Conservation (phyloP, 2,113 vertebrate species). For the Triplophysa siluroides region DNA sequence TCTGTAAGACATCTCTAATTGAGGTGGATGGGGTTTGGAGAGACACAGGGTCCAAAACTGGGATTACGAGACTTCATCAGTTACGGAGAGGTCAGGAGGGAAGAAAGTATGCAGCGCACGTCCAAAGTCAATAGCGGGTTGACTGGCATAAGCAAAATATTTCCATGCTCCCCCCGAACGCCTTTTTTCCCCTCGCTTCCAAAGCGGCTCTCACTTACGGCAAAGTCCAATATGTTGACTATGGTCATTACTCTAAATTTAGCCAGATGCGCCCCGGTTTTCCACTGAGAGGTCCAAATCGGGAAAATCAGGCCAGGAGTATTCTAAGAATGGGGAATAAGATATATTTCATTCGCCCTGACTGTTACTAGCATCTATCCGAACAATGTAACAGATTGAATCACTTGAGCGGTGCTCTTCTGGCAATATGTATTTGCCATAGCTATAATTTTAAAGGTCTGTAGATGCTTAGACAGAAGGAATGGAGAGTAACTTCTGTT, state of each 20-base stretch:
- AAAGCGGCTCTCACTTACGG: slow-evolving; percentile 38
- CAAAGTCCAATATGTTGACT: slow-evolving; percentile 52
- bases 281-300: slow-evolving; percentile 64
- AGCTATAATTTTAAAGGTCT: slow-evolving; percentile 45
- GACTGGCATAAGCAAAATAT: slow-evolving; percentile 52
- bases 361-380: slow-evolving; percentile 59
- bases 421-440: slow-evolving; percentile 50
- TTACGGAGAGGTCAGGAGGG: slow-evolving; percentile 40
- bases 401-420: slow-evolving; percentile 46
- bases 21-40: slow-evolving; percentile 39
- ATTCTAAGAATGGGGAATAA: slow-evolving; percentile 59
- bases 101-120: slow-evolving; percentile 53
- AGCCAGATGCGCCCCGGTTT: slow-evolving; percentile 57
- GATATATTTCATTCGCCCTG: slow-evolving; percentile 59
- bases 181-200: slow-evolving; percentile 54
- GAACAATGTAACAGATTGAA: slow-evolving; percentile 54
- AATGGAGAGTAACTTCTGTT: slow-evolving; percentile 33
- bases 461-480: slow-evolving; percentile 46
- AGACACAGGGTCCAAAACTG: slow-evolving; percentile 35
- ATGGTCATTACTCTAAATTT: slow-evolving; percentile 56
- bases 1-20: slow-evolving; percentile 44
- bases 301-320: slow-evolving; percentile 57
- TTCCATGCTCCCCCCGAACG: slow-evolving; percentile 51
- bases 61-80: slow-evolving; percentile 42
- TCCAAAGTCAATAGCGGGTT: slow-evolving; percentile 59